Percentiles rank a stretch among this genome's conserved stretches.
These are phyloP conservation scores for Caenorhabditis sp. DNA, from an alignment of 2,888 invertebrate genomes.

Conservation along the genomic window DNA sequence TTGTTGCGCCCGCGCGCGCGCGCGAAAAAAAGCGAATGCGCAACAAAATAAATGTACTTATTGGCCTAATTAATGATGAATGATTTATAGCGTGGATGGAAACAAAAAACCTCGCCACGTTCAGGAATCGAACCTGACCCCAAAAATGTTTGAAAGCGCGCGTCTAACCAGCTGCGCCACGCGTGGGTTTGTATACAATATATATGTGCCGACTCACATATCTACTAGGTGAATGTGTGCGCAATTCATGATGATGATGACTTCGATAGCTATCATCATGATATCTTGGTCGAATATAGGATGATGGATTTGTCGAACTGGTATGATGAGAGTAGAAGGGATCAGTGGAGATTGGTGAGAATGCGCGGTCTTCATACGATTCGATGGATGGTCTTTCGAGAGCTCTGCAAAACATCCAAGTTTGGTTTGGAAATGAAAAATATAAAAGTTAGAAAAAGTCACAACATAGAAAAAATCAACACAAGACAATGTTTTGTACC, in stretches of 20 bases:
- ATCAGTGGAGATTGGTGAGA: constrained; percentile 40
- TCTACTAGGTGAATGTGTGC: constrained; percentile 35
- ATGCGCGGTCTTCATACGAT: constrained; percentile 34
- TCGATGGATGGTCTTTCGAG: constrained; percentile 41
- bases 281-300: constrained; percentile 50
- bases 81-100: background rate
- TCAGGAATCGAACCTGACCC: no score
- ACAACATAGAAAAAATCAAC: constrained; percentile 5
- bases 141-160: no score
- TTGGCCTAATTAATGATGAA: background rate
- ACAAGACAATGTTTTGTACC: constrained; percentile 37
- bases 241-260: constrained; percentile 26
- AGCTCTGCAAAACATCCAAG: constrained; percentile 36
- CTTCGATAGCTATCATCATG: constrained; percentile 51
- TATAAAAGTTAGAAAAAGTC: background rate
- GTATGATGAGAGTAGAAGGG: constrained; percentile 45
- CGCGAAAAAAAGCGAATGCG: background rate
- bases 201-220: constrained; percentile 41
- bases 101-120: no score
- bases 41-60: background rate
- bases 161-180: no score
- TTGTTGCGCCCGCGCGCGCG: background rate
- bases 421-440: no score
- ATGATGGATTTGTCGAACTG: constrained; percentile 10
- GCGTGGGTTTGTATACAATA: no score